phyloP scores from a whole-genome alignment of 2,113 vertebrate genomes.

The Corythoichthys haematopterus region DNA sequence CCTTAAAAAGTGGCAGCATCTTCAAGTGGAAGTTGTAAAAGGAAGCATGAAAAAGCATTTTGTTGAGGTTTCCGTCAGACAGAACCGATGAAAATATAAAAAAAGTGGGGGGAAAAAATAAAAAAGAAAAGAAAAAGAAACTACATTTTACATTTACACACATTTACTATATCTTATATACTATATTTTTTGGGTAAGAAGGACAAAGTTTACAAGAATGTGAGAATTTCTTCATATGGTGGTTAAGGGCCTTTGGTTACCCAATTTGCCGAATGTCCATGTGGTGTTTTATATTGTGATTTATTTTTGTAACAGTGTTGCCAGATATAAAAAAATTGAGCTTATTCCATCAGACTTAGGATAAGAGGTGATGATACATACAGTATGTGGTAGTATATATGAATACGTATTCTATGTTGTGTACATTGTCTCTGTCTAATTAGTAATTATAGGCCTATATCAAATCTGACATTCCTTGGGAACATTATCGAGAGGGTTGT shows the following conservation, averaged over 20 bases:
- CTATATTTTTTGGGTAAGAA: neutral
- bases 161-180: no score
- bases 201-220: neutral
- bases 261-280: neutral
- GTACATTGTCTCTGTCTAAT: no score
- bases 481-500: no score
- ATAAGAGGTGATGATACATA: no score
- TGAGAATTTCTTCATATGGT: neutral
- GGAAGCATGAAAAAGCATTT: slow-evolving; percentile 6
- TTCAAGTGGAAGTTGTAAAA: slow-evolving; percentile 33
- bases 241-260: neutral
- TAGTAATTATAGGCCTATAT: no score
- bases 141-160: slow-evolving; percentile 4
- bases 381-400: no score
- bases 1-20: slow-evolving; percentile 57
- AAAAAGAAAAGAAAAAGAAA: neutral
- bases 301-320: no score
- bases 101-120: slow-evolving; percentile 32
- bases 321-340: no score
- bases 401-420: no score
- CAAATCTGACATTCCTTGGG: no score
- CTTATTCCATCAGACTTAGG: no score
- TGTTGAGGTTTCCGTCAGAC: slow-evolving; percentile 18
- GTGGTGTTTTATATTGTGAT: no score
- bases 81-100: slow-evolving; percentile 9